Evolutionary conservation across 1,140 invertebrate genomes (phyloP).

Genomic region (Ceratina japonica): DNA sequence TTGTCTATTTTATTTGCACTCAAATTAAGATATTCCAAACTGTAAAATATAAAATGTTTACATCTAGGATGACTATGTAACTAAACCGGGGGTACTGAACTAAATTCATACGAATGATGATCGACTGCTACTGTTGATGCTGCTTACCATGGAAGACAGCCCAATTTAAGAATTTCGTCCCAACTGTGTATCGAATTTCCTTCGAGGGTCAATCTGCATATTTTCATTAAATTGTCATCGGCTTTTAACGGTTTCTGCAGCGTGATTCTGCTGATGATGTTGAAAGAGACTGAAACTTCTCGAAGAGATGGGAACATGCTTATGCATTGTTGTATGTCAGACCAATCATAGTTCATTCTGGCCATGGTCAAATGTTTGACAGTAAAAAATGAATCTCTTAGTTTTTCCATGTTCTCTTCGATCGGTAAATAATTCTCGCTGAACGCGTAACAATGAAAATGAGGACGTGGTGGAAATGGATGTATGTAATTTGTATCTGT

Average conservation of each 20-base stretch:
- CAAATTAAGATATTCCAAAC: conserved; percentile 83
- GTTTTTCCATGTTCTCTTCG: conserved; percentile 79
- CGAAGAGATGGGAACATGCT: conserved; percentile 86
- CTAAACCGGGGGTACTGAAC: too few relatives aligned
- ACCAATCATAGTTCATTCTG: conserved; percentile 87
- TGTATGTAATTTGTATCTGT: neutral
- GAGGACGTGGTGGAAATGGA: neutral
- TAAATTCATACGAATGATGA: neutral
- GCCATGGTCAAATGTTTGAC: conserved; percentile 86
- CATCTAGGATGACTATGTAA: too few relatives aligned
- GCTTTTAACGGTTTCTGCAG: conserved; percentile 61
- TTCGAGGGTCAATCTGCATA: conserved; percentile 86
- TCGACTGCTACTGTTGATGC: neutral
- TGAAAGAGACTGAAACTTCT: conserved; percentile 83
- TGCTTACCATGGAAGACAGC: conserved; percentile 78
- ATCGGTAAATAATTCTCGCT: conserved; percentile 86
- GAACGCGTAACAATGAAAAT: conserved; percentile 66
- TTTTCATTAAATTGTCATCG: conserved; percentile 75
- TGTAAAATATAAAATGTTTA: too few relatives aligned
- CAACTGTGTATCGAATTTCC: conserved; percentile 88
- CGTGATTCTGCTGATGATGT: conserved; percentile 77
- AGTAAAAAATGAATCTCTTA: conserved; percentile 82
- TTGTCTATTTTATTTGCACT: conserved; percentile 85
- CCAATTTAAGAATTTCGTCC: conserved; percentile 88
- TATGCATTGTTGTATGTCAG: conserved; percentile 84